phyloP scores from a whole-genome alignment of 1,140 invertebrate genomes.

The Saxidomus purpurata region DNA sequence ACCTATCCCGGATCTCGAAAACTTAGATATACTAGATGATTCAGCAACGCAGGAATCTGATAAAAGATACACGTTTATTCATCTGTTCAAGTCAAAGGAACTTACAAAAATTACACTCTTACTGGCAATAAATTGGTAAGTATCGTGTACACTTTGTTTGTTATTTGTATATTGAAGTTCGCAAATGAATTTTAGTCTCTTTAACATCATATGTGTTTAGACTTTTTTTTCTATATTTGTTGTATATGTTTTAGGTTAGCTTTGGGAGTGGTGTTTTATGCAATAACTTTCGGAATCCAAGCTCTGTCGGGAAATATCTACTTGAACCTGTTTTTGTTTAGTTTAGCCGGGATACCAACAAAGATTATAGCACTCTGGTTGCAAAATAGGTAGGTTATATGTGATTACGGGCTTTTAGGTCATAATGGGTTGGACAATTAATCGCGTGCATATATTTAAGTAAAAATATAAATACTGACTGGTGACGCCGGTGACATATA shows the following conservation, averaged over 20 bases:
- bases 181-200: too few species aligned
- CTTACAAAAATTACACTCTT: conserved; percentile 24
- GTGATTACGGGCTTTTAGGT: too few species aligned
- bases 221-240: too few species aligned
- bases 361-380: conserved; percentile 12
- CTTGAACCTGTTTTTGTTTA: conserved; percentile 45
- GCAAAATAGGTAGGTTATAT: conserved; percentile 24
- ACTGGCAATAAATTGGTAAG: conserved; percentile 1
- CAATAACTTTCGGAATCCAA: conserved; percentile 36
- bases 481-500: neutral
- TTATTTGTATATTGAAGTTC: too few species aligned
- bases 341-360: conserved; percentile 6
- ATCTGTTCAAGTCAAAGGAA: conserved; percentile 20
- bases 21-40: neutral
- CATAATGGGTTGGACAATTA: neutral
- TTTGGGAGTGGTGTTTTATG: conserved; percentile 27
- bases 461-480: neutral
- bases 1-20: neutral
- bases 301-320: conserved; percentile 45
- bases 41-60: neutral
- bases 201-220: too few species aligned
- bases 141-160: neutral
- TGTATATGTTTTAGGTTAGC: conserved; percentile 34
- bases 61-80: conserved; percentile 27
- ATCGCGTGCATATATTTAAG: neutral